Conservation (phyloP, 2,888 invertebrate genomes). For the Augochlorella aurata region DNA sequence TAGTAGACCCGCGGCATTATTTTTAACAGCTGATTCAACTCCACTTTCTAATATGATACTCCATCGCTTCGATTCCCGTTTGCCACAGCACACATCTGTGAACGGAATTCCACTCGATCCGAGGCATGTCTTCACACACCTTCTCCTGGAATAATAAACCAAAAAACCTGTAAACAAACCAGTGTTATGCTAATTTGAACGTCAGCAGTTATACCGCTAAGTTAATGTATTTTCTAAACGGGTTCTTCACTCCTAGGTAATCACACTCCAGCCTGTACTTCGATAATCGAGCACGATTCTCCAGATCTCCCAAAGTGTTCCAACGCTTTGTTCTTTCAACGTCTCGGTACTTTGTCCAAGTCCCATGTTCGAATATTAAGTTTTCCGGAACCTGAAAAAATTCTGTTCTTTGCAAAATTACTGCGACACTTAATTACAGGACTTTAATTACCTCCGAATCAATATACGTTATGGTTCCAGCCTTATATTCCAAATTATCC, state of each 20-base stretch:
- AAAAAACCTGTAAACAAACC: neutral
- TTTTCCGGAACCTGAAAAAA: conserved; percentile 21
- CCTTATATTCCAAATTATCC: conserved; percentile 65
- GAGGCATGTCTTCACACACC: conserved; percentile 51
- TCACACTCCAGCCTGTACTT: conserved; percentile 72
- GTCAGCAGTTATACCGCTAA: conserved; percentile 62
- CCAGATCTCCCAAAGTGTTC: conserved; percentile 66
- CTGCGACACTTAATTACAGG: neutral
- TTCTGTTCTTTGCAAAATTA: neutral
- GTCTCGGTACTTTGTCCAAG: conserved; percentile 63
- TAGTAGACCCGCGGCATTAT: neutral
- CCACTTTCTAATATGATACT: conserved; percentile 65
- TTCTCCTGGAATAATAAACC: conserved; percentile 49
- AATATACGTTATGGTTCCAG: conserved; percentile 63
- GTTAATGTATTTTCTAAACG: conserved; percentile 57
- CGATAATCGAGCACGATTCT: conserved; percentile 71
- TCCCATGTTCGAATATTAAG: conserved; percentile 61
- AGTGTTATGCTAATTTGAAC: neutral
- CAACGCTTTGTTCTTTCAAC: conserved; percentile 71
- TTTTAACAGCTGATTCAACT: neutral
- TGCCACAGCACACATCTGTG: conserved; percentile 57
- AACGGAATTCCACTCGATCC: conserved; percentile 74
- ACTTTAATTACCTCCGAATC: conserved; percentile 61
- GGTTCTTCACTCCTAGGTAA: conserved; percentile 62
- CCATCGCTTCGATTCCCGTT: conserved; percentile 47